phyloP scores from a whole-genome alignment of 2,113 vertebrate genomes.

The Pituophis catenifer region DNA sequence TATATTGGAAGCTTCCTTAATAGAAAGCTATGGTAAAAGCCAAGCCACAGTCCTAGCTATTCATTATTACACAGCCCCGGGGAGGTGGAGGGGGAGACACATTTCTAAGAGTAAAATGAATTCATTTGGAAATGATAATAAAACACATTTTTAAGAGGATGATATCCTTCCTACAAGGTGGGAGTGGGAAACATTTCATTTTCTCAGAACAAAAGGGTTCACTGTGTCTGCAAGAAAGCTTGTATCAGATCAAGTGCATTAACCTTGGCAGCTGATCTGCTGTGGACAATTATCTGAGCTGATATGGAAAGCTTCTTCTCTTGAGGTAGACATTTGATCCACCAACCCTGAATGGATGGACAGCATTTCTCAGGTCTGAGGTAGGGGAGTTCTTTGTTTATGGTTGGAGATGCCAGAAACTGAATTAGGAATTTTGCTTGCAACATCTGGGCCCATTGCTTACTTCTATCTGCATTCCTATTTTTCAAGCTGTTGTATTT shows the following conservation, averaged over 20 bases:
- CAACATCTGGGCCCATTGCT: not conserved
- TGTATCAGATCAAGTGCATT: not conserved
- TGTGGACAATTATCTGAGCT: not conserved
- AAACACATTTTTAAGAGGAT: not conserved
- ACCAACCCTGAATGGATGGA: not conserved
- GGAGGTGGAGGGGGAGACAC: not conserved
- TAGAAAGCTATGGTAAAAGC: not conserved
- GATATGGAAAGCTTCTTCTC: not conserved
- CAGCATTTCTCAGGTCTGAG: not conserved
- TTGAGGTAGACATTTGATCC: not conserved
- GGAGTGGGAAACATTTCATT: not conserved
- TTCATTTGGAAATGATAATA: constrained; percentile 18
- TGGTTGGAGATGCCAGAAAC: not conserved
- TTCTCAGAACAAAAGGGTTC: not conserved
- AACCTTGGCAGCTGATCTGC: not conserved
- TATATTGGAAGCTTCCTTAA: constrained; percentile 44
- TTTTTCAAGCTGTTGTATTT: not conserved
- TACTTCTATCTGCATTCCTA: not conserved
- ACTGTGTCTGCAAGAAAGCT: not conserved
- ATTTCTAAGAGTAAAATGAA: not conserved
- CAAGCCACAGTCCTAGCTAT: constrained; percentile 5
- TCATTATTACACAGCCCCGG: not conserved
- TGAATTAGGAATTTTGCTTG: not conserved
- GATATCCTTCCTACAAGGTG: not conserved
- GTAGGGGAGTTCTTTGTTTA: not conserved